Evolutionary conservation across 1,140 invertebrate genomes (phyloP).

Genomic region (Drosophila kohkoa): DNA sequence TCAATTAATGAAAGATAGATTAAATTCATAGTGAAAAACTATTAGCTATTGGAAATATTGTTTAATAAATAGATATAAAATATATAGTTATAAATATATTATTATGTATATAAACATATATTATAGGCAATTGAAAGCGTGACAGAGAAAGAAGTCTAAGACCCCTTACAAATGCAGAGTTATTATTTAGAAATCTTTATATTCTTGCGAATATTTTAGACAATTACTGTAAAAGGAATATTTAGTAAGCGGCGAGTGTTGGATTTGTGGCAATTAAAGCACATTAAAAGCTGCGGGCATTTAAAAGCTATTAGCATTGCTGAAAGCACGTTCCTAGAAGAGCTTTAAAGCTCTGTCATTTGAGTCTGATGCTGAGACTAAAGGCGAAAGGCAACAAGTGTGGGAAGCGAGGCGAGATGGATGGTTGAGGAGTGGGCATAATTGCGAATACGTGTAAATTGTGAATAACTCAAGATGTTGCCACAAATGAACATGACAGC

Average conservation of each 20-base stretch:
- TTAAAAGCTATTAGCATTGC: neutral
- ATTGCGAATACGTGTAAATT: conserved; percentile 19
- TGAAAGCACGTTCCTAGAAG: neutral
- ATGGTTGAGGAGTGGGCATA: conserved; percentile 6
- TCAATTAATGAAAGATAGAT: no score
- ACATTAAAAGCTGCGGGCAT: neutral
- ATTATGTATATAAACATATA: no score
- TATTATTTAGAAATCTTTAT: no score
- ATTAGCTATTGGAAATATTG: no score
- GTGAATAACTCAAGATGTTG: conserved; percentile 13
- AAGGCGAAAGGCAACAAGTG: neutral
- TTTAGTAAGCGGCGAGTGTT: neutral
- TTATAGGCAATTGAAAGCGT: no score
- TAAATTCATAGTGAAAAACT: no score
- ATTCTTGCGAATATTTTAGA: no score
- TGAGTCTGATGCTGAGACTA: neutral
- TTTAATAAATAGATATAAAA: no score
- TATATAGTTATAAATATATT: no score
- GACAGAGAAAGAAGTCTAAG: no score
- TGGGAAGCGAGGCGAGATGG: neutral
- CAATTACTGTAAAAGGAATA: no score
- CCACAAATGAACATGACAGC: conserved; percentile 28
- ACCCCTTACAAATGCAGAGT: no score
- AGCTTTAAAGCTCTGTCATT: neutral
- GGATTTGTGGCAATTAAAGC: neutral